phyloP scores from a whole-genome alignment of 2,113 vertebrate genomes.

The Saccopteryx bilineata region DNA sequence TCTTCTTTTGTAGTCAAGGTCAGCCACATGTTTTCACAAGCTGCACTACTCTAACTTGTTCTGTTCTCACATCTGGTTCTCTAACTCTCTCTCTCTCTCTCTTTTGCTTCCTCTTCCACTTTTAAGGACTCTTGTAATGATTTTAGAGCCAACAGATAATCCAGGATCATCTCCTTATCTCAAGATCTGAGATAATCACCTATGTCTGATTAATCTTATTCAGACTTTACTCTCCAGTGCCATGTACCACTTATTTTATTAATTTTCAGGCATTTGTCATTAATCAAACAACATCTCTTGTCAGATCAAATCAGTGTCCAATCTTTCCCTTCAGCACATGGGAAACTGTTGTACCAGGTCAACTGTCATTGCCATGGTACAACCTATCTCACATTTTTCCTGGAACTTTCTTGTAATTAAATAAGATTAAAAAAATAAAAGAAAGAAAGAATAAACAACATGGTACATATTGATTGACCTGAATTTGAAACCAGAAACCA shows the following conservation, averaged over 20 bases:
- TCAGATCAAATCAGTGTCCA: background rate
- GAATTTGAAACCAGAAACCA: background rate
- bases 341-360: background rate
- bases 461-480: background rate
- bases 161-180: too few relatives aligned
- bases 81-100: too few relatives aligned
- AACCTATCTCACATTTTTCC: background rate
- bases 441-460: background rate
- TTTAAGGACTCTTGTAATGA: too few relatives aligned
- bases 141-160: too few relatives aligned
- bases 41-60: fast-evolving
- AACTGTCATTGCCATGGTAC: fast-evolving
- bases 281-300: fast-evolving
- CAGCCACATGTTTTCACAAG: background rate
- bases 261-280: background rate
- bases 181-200: background rate
- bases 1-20: background rate
- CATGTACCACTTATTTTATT: fast-evolving
- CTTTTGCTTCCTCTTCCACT: background rate
- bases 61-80: background rate
- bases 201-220: background rate
- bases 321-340: fast-evolving
- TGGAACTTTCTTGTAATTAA: background rate
- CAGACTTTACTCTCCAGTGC: too few relatives aligned
- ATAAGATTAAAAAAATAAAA: background rate